Percentiles rank a stretch among this genome's conserved stretches.
Evolutionary conservation across 2,797 vertebrate genomes (phyloP).

Genomic region (Gephyroberyx darwinii): DNA sequence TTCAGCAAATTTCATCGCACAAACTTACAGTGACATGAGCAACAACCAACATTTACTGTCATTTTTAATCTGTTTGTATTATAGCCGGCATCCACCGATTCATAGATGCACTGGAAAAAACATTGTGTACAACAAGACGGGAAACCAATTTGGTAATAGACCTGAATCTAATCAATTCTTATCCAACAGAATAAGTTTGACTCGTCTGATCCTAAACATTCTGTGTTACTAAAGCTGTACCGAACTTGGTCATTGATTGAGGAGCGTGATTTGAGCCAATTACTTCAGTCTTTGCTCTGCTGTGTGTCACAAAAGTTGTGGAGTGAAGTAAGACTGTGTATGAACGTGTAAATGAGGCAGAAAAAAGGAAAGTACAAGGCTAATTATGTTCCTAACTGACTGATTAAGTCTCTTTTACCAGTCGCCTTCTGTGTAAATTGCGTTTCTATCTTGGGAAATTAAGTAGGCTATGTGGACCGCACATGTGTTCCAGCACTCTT

Average conservation of each 20-base stretch:
- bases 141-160: constrained; percentile 36
- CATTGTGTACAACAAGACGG: constrained; percentile 19
- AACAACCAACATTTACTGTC: constrained; percentile 23
- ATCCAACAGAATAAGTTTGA: constrained; percentile 15
- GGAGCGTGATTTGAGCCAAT: constrained; percentile 49
- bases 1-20: constrained; percentile 49
- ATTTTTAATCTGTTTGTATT: constrained; percentile 51
- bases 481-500: constrained; percentile 79
- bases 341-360: constrained; percentile 79
- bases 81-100: constrained; percentile 45
- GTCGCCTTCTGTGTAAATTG: constrained; percentile 83
- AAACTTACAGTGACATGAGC: constrained; percentile 5
- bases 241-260: constrained; percentile 43
- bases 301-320: constrained; percentile 64
- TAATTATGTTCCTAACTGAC: constrained; percentile 84
- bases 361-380: constrained; percentile 79
- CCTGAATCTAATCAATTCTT: constrained; percentile 30
- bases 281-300: constrained; percentile 50
- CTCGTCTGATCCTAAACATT: constrained; percentile 8
- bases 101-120: constrained; percentile 22
- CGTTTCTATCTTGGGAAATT: constrained; percentile 84
- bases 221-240: constrained; percentile 13
- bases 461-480: constrained; percentile 81
- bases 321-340: constrained; percentile 63
- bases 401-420: constrained; percentile 84